phyloP scores from a whole-genome alignment of 1,140 invertebrate species.

The Ceratina australensis region DNA sequence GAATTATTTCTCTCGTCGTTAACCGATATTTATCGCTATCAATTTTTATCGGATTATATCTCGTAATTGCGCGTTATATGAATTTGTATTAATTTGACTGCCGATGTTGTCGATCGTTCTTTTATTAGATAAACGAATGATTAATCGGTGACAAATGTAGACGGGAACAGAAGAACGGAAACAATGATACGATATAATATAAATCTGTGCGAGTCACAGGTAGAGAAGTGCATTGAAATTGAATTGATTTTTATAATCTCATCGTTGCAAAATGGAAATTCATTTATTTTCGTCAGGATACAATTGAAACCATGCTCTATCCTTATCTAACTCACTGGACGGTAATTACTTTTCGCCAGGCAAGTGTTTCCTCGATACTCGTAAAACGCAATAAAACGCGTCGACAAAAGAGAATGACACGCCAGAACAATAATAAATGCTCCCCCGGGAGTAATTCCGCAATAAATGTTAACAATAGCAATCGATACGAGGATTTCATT shows the following conservation, averaged over 20 bases:
- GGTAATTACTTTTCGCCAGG: not conserved
- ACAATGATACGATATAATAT: not conserved
- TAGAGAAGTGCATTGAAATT: not conserved
- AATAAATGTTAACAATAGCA: conserved; percentile 9
- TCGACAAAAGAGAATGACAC: not conserved
- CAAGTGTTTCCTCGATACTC: not conserved
- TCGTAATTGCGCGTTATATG: not conserved
- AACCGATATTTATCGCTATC: not conserved
- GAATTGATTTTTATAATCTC: not conserved
- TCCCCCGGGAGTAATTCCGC: not conserved
- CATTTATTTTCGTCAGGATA: not conserved
- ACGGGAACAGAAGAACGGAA: not conserved
- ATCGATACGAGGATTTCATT: conserved; percentile 14
- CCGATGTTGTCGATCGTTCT: not conserved
- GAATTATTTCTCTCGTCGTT: not conserved
- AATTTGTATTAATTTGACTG: not conserved
- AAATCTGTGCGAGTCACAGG: not conserved
- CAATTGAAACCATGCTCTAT: not conserved
- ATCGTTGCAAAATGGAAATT: too few relatives aligned
- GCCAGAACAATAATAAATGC: too few relatives aligned
- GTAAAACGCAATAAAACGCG: not conserved
- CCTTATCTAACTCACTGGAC: not conserved
- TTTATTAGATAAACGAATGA: not conserved
- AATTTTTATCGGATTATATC: too few relatives aligned
- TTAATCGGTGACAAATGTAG: not conserved